A percentile compares a stretch with the other conserved stretches of the same genome.
phyloP scores from a whole-genome alignment of 2,113 vertebrate species.

The Periophthalmus modestus region DNA sequence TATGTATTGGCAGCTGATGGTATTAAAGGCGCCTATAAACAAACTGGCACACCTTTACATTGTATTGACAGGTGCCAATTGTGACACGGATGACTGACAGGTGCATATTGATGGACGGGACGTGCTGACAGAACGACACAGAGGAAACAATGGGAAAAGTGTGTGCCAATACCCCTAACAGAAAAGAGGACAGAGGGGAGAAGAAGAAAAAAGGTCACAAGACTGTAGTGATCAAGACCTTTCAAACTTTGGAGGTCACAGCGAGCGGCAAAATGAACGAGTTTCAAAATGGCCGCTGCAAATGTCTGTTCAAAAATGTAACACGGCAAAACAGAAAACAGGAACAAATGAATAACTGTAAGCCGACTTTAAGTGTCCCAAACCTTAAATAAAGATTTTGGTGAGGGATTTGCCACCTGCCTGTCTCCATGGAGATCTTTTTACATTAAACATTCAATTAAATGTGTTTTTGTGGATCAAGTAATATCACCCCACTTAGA shows the following conservation, averaged over 20 bases:
- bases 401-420: no score
- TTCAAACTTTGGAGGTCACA: slow-evolving; percentile 56
- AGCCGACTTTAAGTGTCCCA: no score
- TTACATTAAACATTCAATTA: no score
- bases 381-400: not conserved
- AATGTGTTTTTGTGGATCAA: no score
- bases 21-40: slow-evolving; percentile 59
- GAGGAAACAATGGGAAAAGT: slow-evolving; percentile 66
- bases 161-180: slow-evolving; percentile 24
- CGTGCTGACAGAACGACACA: slow-evolving; percentile 64
- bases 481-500: no score
- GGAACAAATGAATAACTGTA: no score
- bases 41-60: slow-evolving; percentile 42
- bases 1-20: slow-evolving; percentile 72
- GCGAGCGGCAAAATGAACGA: not conserved
- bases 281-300: not conserved
- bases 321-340: not conserved
- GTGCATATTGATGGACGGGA: slow-evolving; percentile 69
- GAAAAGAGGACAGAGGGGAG: slow-evolving; percentile 37
- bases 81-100: slow-evolving; percentile 69
- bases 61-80: slow-evolving; percentile 75
- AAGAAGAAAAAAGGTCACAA: slow-evolving; percentile 15
- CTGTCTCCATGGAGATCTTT: no score
- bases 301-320: not conserved
- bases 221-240: slow-evolving; percentile 9